Base-by-base conservation (phyloP, 2,888 invertebrate species). In the Lacanobia oleracea region DNA sequence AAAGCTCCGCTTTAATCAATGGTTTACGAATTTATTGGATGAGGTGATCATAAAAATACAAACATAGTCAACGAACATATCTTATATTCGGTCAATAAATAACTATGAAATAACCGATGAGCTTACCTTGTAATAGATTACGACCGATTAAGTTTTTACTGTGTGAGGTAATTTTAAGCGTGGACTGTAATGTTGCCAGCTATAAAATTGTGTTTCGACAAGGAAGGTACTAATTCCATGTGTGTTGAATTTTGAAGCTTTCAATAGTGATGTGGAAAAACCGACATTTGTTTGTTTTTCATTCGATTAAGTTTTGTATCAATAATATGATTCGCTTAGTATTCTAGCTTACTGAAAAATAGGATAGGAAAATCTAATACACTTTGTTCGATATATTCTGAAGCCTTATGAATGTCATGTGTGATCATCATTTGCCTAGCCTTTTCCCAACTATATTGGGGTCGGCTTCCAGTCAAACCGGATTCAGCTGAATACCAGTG, bases 131-230 rank as follows among this genome's bases (percentile, higher is more conserved):
- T 69, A 69, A 66, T 21, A 61, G 45, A 82, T 78, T 67, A 78
- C 60, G 54, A 69, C 57, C 74, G 83, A 82, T 82, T 78, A 73
- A 61, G 67, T 64, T 82, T 78, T 82, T 77, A 72, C 37, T 40
- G 62, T 40, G 12, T 57, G n/a, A 70, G 57, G 62, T 21, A n/a
- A 67, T 72, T 69, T 69, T 54, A 67, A 50, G 53, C 37, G 66
- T 60, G 21, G 63, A 50, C 9, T 14, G 61, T 69, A 65, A 68
- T 73, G 79, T 67, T 73, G 59, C 57, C 21, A 60, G 43, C 18
- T 14, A 48, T 51, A 63, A 77, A 77, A 66, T 45, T 50, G 7
- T 21, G 43, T 48, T 16, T 64, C 40, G 10, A 54, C 37, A 23
- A 6, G 8, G 48, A 7, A 48, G 8, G 50, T 77, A 57, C 12